Base-by-base conservation (phyloP, 2,888 invertebrate species). In the Pachliopta kotzebuea region DNA sequence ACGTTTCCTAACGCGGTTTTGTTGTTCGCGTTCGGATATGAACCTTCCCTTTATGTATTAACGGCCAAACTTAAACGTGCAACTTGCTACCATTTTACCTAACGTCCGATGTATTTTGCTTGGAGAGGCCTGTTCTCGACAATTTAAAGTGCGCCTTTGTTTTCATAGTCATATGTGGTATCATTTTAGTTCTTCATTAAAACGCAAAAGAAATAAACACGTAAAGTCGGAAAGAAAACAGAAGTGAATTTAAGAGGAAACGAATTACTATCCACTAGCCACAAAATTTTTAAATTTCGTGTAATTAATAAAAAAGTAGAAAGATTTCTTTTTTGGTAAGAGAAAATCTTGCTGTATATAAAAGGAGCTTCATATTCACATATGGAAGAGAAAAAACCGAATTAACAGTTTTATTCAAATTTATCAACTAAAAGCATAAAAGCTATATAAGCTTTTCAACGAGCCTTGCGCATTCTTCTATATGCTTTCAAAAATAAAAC, bases 1-100 rank as follows among this genome's bases (percentile, higher is more conserved):
- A 87, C 88, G 84, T 85, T 85, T 83, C 74, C 78, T 80, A 79
- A 77, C 80, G 76, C 79, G 75, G 79, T 76, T 76, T 76, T 72
- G 67, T 69, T 57, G 55, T 45, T 42, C 29, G 52, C 58, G 63
- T 42, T 65, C 73, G 56, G 82, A 78, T 77, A 68, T 73, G 69
- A 61, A 75, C 84, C 72, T 66, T 83, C 75, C 57, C 31, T 56
- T 1, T 31, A 45, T 31, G 56, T 23, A 65, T 76, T 65, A 52
- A 61, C n/a, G 57, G 50, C 6, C 23, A 77, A 63, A 68, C 70
- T 69, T 61, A 69, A 76, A 62, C 76, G 61, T 77, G 80, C 21
- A 67, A 50, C 49, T 26, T 70, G 66, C 55, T 59, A 80, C 78
- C 80, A 81, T 84, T 81, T 79, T 74, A 71, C 74, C 75, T 77